phyloP scores from a whole-genome alignment of 2,113 vertebrate species.

The Hylia prasina region DNA sequence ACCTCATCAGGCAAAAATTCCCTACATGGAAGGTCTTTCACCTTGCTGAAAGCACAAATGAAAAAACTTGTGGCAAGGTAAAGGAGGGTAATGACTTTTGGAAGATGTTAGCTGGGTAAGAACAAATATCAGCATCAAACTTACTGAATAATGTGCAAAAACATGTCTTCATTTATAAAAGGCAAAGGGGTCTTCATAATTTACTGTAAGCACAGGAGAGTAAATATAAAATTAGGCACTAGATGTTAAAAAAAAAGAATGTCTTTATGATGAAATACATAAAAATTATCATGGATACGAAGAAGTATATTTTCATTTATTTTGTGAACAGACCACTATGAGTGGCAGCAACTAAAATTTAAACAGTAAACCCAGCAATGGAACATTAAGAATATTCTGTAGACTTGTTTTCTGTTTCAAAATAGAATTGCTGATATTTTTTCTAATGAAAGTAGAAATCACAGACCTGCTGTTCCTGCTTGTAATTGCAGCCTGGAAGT shows the following conservation, averaged over 20 bases:
- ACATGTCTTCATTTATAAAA: background rate
- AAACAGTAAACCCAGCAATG: background rate
- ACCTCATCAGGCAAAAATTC: background rate
- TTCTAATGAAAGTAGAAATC: background rate
- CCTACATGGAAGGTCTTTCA: background rate
- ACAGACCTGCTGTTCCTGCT: background rate
- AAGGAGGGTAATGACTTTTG: background rate
- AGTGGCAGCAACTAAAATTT: background rate
- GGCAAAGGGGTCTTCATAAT: background rate
- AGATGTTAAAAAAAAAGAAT: background rate
- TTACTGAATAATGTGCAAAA: background rate
- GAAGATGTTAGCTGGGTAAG: background rate
- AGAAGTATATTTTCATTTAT: background rate
- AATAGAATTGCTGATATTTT: background rate
- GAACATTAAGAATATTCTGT: background rate
- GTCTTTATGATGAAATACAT: background rate
- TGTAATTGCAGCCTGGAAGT: background rate
- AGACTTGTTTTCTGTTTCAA: background rate
- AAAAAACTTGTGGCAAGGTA: background rate
- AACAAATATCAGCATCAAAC: background rate
- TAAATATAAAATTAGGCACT: background rate
- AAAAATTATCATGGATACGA: background rate
- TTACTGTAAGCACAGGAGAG: background rate
- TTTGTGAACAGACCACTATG: background rate
- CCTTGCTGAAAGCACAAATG: background rate